phyloP scores from a whole-genome alignment of 2,888 invertebrate genomes.

The Arge pagana region DNA sequence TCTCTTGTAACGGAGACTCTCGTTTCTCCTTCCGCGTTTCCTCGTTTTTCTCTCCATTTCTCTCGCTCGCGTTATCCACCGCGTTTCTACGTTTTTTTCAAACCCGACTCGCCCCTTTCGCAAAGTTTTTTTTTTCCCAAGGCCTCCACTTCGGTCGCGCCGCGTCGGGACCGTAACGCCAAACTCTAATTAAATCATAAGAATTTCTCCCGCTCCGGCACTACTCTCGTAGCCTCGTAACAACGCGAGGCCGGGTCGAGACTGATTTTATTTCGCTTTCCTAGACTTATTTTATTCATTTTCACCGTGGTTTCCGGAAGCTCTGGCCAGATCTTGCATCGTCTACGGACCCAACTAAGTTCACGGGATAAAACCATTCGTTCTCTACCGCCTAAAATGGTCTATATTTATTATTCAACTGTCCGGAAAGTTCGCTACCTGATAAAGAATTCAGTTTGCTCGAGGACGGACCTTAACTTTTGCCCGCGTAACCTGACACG shows the following conservation, averaged over 20 bases:
- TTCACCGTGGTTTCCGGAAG: neutral
- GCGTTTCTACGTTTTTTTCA: no score
- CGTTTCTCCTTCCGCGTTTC: neutral
- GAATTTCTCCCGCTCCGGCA: no score
- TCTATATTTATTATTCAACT: conserved; percentile 1
- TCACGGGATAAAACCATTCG: no score
- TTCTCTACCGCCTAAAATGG: neutral
- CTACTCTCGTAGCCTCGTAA: no score
- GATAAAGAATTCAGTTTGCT: conserved; percentile 4
- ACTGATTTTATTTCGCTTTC: neutral
- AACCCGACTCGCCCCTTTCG: neutral
- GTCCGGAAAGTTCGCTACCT: neutral
- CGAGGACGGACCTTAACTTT: neutral
- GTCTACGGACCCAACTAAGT: no score
- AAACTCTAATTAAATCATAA: conserved; percentile 16
- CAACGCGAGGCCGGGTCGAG: neutral
- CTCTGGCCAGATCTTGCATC: no score
- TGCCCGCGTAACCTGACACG: neutral
- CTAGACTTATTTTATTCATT: neutral
- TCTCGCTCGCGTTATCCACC: no score
- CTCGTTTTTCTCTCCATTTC: neutral
- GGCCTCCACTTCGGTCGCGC: no score
- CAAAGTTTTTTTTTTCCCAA: conserved; percentile 1
- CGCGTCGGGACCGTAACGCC: no score
- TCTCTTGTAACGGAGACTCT: neutral